These are phyloP conservation scores for Tenebrosternarchus preto DNA, from an alignment of 2,113 vertebrate species.

Conservation along the genomic window DNA sequence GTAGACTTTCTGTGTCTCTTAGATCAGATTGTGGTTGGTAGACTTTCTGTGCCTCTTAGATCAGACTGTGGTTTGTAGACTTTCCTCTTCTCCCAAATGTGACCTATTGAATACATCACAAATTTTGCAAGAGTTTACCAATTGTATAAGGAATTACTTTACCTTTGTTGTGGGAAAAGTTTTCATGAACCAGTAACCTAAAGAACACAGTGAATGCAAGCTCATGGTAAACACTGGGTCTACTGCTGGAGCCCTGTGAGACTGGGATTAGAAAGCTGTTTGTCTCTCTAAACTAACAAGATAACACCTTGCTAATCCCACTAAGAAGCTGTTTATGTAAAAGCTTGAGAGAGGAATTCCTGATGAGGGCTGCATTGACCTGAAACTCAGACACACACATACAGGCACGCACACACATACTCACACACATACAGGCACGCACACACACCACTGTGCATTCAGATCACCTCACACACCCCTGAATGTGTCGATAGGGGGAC, in stretches of 20 bases:
- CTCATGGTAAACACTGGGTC: not conserved
- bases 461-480: constrained; percentile 58
- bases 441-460: constrained; percentile 54
- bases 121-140: not conserved
- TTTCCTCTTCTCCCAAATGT: too few relatives aligned
- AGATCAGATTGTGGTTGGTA: too few relatives aligned
- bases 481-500: constrained; percentile 63
- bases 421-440: constrained; percentile 44
- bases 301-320: constrained; percentile 71
- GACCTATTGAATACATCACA: too few relatives aligned
- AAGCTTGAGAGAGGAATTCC: constrained; percentile 70
- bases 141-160: not conserved
- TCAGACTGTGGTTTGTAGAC: too few relatives aligned
- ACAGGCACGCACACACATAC: too few relatives aligned
- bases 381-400: constrained; percentile 51
- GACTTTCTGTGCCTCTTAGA: too few relatives aligned
- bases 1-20: too few relatives aligned
- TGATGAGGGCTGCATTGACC: constrained; percentile 73
- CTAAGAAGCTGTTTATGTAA: constrained; percentile 79
- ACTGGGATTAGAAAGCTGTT: constrained; percentile 58
- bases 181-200: constrained; percentile 23
- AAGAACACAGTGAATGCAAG: constrained; percentile 12
- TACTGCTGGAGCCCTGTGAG: constrained; percentile 24
- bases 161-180: not conserved
- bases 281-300: constrained; percentile 77